Evolutionary conservation across 1,140 invertebrate species (phyloP), one percentile per base, ranked within the genome.

Genomic region (Dufourea novaeangliae): DNA sequence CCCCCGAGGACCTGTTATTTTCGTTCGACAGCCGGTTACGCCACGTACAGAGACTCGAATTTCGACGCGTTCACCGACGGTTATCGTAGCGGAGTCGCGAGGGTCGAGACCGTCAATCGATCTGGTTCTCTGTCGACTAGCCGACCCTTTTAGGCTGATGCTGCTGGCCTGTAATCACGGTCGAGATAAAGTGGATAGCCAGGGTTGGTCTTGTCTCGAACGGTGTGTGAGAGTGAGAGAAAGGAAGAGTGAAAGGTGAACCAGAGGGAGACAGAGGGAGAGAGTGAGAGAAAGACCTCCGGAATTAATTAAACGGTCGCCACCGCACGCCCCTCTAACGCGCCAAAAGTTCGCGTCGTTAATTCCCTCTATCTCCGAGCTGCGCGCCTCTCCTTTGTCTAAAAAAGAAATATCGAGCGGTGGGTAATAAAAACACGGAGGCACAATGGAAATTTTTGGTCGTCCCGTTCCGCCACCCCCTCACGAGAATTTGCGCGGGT

Each of bases 111-210:
- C 67, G 50, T n/a, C 69, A 78, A 79, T 79, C 77, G 77, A 79
- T 79, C 71, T 62, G 56, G 44, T n/a, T n/a, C n/a, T n/a, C 57
- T 34, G 77, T 74, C 70, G 71, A 74, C 71, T 64, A 64, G 77
- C 63, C 62, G 52, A 64, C 70, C 77, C 71, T 79, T 75, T 79
- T 79, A 79, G 77, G 62, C 70, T 68, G 70, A 75, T 75, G 77
- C 71, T 67, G 77, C 71, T 75, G 71, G 77, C 54, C 77, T 79
- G 71, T 79, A 79, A 79, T 79, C 77, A 75, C 69, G 77, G 62
- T 75, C 72, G 70, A 63, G 77, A 79, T 79, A 79, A 79, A 79
- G 71, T 75, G 77, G 77, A 52, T 74, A 61, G 70, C 52, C 22
- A 71, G 61, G n/a, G n/a, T n/a, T n/a, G n/a, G 70, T 75, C 77